Conservation (phyloP, 2,888 invertebrate genomes). For the Copidosoma aretas region DNA sequence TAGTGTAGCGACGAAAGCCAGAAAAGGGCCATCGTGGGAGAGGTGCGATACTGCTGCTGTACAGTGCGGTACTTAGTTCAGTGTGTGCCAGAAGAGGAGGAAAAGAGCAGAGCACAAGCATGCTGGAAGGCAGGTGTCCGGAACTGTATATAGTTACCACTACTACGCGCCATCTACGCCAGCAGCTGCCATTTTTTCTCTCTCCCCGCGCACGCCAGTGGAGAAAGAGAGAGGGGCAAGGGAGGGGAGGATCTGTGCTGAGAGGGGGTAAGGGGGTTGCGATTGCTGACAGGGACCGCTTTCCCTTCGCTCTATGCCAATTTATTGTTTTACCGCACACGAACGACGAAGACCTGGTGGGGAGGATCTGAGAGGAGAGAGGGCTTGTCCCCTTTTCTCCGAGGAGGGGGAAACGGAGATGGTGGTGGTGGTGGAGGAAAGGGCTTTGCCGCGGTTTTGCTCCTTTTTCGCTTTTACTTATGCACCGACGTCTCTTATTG, state of each 20-base stretch:
- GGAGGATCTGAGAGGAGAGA: no score
- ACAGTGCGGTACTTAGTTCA: no score
- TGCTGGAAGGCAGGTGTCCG: no score
- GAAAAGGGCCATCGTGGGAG: no score
- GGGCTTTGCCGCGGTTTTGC: slow-evolving; percentile 34
- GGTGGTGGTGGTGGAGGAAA: slow-evolving; percentile 43
- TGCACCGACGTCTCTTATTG: slow-evolving; percentile 28
- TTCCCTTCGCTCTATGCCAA: slow-evolving; percentile 52
- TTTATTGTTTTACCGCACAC: slow-evolving; percentile 58
- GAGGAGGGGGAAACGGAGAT: slow-evolving; percentile 14
- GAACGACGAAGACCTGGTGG: no score
- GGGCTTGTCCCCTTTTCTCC: no score
- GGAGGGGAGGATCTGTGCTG: slow-evolving; percentile 5
- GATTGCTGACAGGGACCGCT: slow-evolving; percentile 61
- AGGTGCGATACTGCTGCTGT: no score
- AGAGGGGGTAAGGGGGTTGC: slow-evolving; percentile 46
- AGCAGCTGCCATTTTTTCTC: slow-evolving; percentile 63
- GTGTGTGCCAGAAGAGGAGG: no score
- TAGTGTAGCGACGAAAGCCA: no score
- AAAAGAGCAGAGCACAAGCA: no score
- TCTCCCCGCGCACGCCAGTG: slow-evolving; percentile 64
- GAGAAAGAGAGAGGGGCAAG: slow-evolving; percentile 52
- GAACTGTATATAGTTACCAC: background rate
- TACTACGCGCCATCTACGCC: background rate
- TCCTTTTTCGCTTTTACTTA: slow-evolving; percentile 32